Conservation (phyloP, 2,888 invertebrate genomes). For the Thereva nobilitata region DNA sequence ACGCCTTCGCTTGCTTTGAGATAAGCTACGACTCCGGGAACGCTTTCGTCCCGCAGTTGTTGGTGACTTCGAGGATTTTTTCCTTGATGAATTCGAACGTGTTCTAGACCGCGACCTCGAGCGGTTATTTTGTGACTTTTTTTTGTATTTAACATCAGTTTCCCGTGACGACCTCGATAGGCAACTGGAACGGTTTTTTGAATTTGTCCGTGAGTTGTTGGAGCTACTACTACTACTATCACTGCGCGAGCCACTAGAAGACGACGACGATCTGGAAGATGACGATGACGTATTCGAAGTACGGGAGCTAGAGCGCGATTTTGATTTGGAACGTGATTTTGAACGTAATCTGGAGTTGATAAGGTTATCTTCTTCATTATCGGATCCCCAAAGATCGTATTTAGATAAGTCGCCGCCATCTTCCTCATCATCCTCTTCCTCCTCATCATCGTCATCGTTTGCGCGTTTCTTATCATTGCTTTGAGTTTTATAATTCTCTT, state of each 20-base stretch:
- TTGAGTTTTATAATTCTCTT: conserved; percentile 15
- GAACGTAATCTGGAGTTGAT: conserved; percentile 32
- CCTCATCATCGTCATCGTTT: conserved; percentile 58
- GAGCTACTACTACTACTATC: conserved; percentile 12
- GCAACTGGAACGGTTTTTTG: conserved; percentile 43
- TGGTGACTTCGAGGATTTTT: conserved; percentile 40
- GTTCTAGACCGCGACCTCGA: conserved; percentile 44
- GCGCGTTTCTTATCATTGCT: conserved; percentile 35
- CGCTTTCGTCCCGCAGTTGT: conserved; percentile 40
- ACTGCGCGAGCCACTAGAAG: conserved; percentile 1
- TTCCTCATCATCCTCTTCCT: conserved; percentile 63
- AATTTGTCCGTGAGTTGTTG: conserved; percentile 14
- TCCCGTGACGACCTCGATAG: conserved; percentile 43
- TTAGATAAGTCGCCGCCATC: conserved; percentile 74
- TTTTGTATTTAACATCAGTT: conserved; percentile 41
- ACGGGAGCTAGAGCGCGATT: conserved; percentile 47
- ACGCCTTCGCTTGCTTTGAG: conserved; percentile 41
- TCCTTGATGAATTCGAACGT: conserved; percentile 39
- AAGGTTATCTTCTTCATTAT: conserved; percentile 54
- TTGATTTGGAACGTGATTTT: conserved; percentile 32
- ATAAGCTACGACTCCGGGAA: conserved; percentile 41
- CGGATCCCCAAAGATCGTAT: conserved; percentile 77
- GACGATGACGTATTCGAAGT: conserved; percentile 40
- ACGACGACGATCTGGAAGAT: conserved; percentile 26
- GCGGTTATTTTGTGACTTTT: conserved; percentile 27